Evolutionary conservation across 2,113 vertebrate species (phyloP), one percentile per base, ranked within the genome.

Genomic region (Stigmatopora argus): DNA sequence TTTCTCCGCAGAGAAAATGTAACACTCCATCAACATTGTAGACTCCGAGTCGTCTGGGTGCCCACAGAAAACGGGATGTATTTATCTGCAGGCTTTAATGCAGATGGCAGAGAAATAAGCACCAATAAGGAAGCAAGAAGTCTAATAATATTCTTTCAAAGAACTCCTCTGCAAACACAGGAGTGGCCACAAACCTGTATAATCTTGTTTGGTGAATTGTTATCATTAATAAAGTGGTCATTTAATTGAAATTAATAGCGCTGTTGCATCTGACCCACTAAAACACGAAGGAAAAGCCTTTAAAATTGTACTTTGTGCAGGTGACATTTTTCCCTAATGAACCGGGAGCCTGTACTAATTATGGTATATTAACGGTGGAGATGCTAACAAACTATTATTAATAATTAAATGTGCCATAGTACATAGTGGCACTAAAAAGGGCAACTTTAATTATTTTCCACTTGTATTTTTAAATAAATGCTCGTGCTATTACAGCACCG

Each of bases 161-260:
- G 19, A 21, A 63, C 23, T 63, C 10, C 5, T 41, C 26, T 44
- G 58, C 62, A 63, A 34, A 62, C 61, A 47, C 9, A 44, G 7
- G 19, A 19, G 41, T 62, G 60, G 6, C 26, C 21, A 47, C 14
- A 18, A 45, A 45, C 61, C 9, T 34, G 31, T 62, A 41, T 49
- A 5, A 64, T 64, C 21, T 21, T 45, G 35, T 48, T 70, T 41
- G 44, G 15, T 18, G 14, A 13, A 3, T 45, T 61, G 13, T 61
- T 61, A 23, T 45, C 15, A 19, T 61, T 61, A 45, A 61, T 61
- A 15, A 23, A 41, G 12, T 19, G 18, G 11, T 59, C 1, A 52
- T 67, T 62, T 60, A 46, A 57, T 51, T 67, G 15, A 41, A 19
- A 56, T 53, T 26, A 60, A 38, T 26, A 47, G 47, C 57, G n/a